Evolutionary conservation across 2,888 invertebrate genomes (phyloP), one percentile per base, ranked within the genome.

Genomic region (Microctonus hyperodae): DNA sequence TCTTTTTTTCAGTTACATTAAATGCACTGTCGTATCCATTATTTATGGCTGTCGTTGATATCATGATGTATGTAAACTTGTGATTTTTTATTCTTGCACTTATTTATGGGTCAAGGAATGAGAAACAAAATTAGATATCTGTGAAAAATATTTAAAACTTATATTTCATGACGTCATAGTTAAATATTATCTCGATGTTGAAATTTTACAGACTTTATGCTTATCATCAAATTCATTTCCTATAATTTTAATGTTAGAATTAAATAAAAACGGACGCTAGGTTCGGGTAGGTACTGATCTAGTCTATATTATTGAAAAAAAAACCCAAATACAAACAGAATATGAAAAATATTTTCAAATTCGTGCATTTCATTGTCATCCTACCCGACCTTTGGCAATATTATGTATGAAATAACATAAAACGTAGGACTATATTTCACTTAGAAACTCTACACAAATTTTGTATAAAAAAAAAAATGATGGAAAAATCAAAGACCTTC

Each of bases 101-200:
- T 23, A 60, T 44, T 11, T 9, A 25, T 6, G 28, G 31, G 48
- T 7, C 9, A 4, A 28, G 37, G 51, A 67, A 37, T 58, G 37
- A 56, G 13, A 28, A 16, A 55, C 20, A 60, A 65, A 57, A 56
- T 33, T 67, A 66, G 69, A 69, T 77, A 71, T 78, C 16, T 81
- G 77, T 81, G 81, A 82, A 82, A 82, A 82, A 82, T 82, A 82
- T 81, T 82, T 79, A 82, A 82, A 82, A 82, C 82, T 82, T 82
- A 82, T 82, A 82, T 82, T 82, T 82, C 79, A 81, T 76, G 74
- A 78, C 76, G 78, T 79, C 80, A 78, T 74, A 76, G 72, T 78
- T 78, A 78, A 79, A 79, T 64, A 78, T 78, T 76, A 2, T 44
- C 76, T 79, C 75, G 75, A 80, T 78, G 75, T 76, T 76, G 77